Evolutionary conservation across 2,797 vertebrate genomes (phyloP).

Genomic region (Oreortyx pictus): DNA sequence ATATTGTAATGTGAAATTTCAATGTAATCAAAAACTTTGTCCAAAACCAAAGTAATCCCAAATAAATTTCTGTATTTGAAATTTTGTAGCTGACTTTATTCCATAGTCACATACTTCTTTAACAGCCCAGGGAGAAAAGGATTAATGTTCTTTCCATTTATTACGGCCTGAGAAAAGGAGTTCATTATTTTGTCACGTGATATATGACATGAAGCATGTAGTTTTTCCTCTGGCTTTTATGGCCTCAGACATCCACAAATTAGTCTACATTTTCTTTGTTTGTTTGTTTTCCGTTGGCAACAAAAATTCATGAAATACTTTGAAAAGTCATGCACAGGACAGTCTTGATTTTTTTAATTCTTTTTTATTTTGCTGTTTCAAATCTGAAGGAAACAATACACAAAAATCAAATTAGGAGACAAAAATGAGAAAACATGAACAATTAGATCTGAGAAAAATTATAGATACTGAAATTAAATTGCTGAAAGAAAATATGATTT

Average conservation of each 20-base stretch:
- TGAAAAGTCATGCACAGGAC: neutral
- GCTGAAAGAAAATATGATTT: conserved; percentile 18
- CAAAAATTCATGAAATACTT: neutral
- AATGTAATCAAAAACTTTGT: neutral
- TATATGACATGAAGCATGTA: neutral
- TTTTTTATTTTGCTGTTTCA: neutral
- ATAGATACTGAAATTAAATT: neutral
- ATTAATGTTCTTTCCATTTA: neutral
- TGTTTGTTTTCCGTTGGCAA: too few species aligned
- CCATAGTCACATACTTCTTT: neutral
- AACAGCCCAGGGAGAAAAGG: neutral
- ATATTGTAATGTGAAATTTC: neutral
- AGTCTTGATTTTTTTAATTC: neutral
- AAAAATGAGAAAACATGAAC: conserved; percentile 23
- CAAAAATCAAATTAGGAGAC: neutral
- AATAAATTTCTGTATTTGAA: neutral
- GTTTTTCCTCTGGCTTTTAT: neutral
- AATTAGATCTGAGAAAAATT: neutral
- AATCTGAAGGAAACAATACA: conserved; percentile 1
- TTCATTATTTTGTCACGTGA: neutral
- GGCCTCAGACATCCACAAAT: neutral
- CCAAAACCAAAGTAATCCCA: neutral
- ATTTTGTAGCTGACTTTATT: neutral
- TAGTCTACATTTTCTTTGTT: neutral
- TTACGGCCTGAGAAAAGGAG: neutral